Evolutionary conservation across 2,797 vertebrate species (phyloP).

Genomic region (Cygnus olor): DNA sequence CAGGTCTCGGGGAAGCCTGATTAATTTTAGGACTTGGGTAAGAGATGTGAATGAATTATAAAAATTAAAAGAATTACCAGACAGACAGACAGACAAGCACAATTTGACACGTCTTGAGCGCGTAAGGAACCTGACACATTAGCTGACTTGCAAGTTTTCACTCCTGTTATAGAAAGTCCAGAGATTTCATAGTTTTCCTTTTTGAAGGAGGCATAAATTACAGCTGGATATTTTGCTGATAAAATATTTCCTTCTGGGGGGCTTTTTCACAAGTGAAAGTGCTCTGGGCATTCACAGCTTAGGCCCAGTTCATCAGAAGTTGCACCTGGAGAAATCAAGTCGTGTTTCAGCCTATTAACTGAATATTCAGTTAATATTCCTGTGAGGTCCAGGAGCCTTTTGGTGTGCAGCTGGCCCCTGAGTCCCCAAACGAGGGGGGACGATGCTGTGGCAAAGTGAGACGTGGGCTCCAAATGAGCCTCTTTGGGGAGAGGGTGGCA

Average conservation of each 20-base stretch:
- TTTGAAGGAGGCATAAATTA: not conserved
- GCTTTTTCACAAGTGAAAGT: not conserved
- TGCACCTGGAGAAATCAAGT: not conserved
- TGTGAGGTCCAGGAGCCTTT: not conserved
- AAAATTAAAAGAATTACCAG: not conserved
- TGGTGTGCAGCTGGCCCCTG: not conserved
- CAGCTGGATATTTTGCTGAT: not conserved
- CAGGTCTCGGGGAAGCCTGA: not conserved
- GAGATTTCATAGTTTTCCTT: not conserved
- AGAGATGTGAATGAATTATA: not conserved
- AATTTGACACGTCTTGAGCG: rapidly evolving
- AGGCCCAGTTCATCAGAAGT: not conserved
- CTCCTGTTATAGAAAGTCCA: not conserved
- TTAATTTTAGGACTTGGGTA: not conserved
- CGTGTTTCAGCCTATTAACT: not conserved
- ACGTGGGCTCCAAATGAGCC: rapidly evolving
- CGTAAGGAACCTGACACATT: not conserved
- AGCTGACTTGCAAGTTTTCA: not conserved
- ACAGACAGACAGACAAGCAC: not conserved
- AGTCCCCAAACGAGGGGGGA: rapidly evolving
- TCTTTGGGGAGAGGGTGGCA: not conserved
- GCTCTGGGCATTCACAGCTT: rapidly evolving
- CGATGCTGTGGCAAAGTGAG: not conserved
- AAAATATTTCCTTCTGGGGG: not conserved
- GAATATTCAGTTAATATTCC: not conserved